A percentile compares a stretch with the other conserved stretches of the same genome.
These are phyloP conservation scores for Xyliphius kryptos DNA, from an alignment of 2,113 vertebrate species.

Conservation along the genomic window DNA sequence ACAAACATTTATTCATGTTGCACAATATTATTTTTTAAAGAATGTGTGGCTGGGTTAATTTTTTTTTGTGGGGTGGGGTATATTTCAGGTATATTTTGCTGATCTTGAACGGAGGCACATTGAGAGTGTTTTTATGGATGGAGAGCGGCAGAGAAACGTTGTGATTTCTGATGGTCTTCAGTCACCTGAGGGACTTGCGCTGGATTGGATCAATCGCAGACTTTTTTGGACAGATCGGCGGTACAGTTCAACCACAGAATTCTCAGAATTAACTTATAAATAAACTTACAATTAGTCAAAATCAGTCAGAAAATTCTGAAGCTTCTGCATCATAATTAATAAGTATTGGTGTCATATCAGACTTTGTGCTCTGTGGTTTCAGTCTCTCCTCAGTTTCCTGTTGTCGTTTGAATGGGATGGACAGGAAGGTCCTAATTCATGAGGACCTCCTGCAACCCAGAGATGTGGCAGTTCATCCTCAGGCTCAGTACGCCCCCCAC, in stretches of 20 bases:
- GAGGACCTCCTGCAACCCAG: slow-evolving; percentile 69
- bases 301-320: no score
- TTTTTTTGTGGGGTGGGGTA: neutral
- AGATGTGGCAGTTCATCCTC: slow-evolving; percentile 81
- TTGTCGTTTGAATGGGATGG: slow-evolving; percentile 69
- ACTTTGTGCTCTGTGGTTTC: no score
- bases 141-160: slow-evolving; percentile 67
- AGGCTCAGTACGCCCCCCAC: slow-evolving; percentile 69
- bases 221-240: slow-evolving; percentile 88
- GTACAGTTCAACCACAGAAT: no score
- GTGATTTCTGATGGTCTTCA: slow-evolving; percentile 64
- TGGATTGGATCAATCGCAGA: slow-evolving; percentile 83
- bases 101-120: slow-evolving; percentile 72
- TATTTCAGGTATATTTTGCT: slow-evolving; percentile 78
- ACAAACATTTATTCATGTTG: no score
- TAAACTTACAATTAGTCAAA: no score
- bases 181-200: slow-evolving; percentile 71
- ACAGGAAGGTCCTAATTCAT: slow-evolving; percentile 66
- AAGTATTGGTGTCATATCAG: no score
- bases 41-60: neutral
- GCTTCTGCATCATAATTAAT: no score
- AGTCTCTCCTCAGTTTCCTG: slow-evolving; percentile 73
- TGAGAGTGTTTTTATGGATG: slow-evolving; percentile 74
- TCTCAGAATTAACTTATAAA: no score
- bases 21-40: neutral